Conservation (phyloP, 1,140 invertebrate species). For the Drosophila pachea region DNA sequence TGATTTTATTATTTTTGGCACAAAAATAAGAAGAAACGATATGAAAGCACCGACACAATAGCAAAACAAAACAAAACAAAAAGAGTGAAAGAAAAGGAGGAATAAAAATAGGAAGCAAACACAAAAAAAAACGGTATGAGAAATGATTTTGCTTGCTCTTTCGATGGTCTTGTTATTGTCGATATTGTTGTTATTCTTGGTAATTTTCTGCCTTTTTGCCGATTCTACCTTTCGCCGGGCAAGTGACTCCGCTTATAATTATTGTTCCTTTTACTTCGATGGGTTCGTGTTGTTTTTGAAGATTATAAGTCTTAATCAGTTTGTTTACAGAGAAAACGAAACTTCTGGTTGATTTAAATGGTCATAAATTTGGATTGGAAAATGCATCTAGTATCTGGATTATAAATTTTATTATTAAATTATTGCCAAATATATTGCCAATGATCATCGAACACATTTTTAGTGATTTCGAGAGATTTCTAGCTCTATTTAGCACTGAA, state of each 20-base stretch:
- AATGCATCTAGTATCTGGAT: slow-evolving; percentile 63
- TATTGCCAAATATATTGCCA: too few species aligned
- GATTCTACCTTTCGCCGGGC: slow-evolving; percentile 26
- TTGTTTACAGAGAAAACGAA: slow-evolving; percentile 68
- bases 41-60: slow-evolving; percentile 1
- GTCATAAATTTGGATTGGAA: slow-evolving; percentile 49
- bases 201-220: slow-evolving; percentile 9
- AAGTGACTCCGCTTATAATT: slow-evolving; percentile 39
- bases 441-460: too few species aligned
- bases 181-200: slow-evolving; percentile 1
- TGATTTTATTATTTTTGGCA: too few species aligned
- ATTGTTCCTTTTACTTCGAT: slow-evolving; percentile 35
- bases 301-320: slow-evolving; percentile 72
- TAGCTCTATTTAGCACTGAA: too few species aligned
- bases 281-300: slow-evolving; percentile 18
- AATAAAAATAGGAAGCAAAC: slow-evolving; percentile 17
- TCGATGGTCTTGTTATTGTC: slow-evolving; percentile 11
- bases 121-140: slow-evolving; percentile 44
- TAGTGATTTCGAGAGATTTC: too few species aligned
- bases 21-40: slow-evolving; percentile 3
- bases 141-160: slow-evolving; percentile 36
- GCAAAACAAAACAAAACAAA: slow-evolving; percentile 6
- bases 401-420: slow-evolving; percentile 17
- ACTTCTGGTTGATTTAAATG: slow-evolving; percentile 57
- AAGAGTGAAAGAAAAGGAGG: slow-evolving; percentile 6